Percentiles rank a stretch among this genome's conserved stretches.
These are phyloP conservation scores for Phocides pigmalion DNA, from an alignment of 1,140 invertebrate species.

Conservation along the genomic window DNA sequence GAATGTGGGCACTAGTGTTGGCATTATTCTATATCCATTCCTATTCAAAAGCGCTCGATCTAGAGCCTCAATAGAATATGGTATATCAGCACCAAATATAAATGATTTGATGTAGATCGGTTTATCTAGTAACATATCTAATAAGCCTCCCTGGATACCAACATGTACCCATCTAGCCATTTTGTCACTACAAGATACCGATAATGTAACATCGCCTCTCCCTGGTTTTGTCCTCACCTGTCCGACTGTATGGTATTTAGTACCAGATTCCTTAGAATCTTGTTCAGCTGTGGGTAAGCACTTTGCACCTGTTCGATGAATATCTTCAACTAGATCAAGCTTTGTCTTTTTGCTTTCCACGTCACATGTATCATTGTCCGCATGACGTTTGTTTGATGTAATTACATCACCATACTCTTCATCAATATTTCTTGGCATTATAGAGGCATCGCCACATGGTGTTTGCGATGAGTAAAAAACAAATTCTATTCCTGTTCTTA, in stretches of 20 bases:
- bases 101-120: constrained; percentile 90
- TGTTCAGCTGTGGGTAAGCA: constrained; percentile 85
- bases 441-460: constrained; percentile 98
- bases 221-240: constrained; percentile 96
- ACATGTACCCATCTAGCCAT: constrained; percentile 94
- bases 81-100: constrained; percentile 88
- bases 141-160: constrained; percentile 92
- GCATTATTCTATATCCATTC: constrained; percentile 46
- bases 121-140: constrained; percentile 87
- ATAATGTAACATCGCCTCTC: constrained; percentile 93
- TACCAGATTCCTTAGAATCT: constrained; percentile 85
- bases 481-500: constrained; percentile 88
- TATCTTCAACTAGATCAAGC: constrained; percentile 81
- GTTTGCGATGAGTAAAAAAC: constrained; percentile 94
- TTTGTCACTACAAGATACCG: constrained; percentile 97
- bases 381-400: constrained; percentile 44
- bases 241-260: constrained; percentile 88
- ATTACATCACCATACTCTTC: constrained; percentile 65
- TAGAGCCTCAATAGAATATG: constrained; percentile 87
- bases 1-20: constrained; percentile 53
- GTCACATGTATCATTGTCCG: constrained; percentile 42
- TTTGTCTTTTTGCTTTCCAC: constrained; percentile 57
- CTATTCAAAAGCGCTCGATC: constrained; percentile 85
- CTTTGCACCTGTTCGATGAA: constrained; percentile 95
- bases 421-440: constrained; percentile 86